These are phyloP conservation scores for Acanthisitta chloris DNA, from an alignment of 2,113 vertebrate genomes.

Conservation along the genomic window DNA sequence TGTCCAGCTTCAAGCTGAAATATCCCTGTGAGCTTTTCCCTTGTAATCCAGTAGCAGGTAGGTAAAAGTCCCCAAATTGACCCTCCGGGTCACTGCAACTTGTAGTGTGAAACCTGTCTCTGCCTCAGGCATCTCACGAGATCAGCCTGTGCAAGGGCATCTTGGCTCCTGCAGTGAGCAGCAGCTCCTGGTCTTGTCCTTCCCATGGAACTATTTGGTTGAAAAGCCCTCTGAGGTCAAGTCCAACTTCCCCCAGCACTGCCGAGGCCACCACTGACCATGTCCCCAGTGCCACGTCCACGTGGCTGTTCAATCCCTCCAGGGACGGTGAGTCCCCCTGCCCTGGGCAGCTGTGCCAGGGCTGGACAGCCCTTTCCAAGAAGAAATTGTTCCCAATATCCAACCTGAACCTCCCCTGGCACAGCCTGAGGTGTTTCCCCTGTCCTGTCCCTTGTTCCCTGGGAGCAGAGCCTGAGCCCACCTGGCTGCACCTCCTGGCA, in stretches of 20 bases:
- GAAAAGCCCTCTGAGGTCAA: not conserved
- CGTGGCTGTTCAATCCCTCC: not conserved
- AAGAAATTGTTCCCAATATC: accelerated
- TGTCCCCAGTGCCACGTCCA: not conserved
- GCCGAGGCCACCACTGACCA: not conserved
- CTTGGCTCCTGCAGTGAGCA: not conserved
- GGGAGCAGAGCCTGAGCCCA: not conserved
- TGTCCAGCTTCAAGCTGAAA: not conserved
- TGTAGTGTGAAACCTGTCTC: not conserved
- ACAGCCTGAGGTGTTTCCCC: not conserved
- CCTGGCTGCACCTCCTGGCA: not conserved
- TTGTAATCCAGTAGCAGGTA: not conserved
- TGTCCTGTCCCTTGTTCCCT: not conserved
- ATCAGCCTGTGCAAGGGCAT: not conserved
- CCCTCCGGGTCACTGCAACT: not conserved
- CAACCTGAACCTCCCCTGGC: not conserved
- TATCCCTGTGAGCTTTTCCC: not conserved
- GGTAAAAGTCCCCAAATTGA: not conserved
- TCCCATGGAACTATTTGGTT: not conserved
- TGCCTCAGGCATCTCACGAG: not conserved
- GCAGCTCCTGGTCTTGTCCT: not conserved
- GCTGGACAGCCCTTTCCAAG: not conserved
- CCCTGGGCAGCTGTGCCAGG: not conserved
- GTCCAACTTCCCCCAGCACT: not conserved
- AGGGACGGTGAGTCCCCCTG: not conserved